Conservation (phyloP, 2,113 vertebrate species). For the Orycteropus afer region DNA sequence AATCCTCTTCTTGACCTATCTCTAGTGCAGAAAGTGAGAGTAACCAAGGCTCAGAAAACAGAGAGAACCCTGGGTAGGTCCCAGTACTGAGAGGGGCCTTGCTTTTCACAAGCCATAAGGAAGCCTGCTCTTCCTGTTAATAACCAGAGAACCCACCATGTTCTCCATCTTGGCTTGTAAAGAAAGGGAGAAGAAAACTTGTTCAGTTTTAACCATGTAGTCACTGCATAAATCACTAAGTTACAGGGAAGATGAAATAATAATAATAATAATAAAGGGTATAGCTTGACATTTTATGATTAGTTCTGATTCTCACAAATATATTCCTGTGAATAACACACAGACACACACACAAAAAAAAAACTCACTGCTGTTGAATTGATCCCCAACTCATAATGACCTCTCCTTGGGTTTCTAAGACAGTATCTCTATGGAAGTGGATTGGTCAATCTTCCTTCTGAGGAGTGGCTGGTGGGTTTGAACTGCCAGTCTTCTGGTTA, state of each 20-base stretch:
- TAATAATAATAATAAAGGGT: not conserved
- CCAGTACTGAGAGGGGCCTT: not conserved
- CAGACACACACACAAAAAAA: no score
- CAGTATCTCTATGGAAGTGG: no score
- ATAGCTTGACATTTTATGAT: not conserved
- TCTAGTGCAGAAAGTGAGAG: not conserved
- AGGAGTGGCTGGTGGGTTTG: no score
- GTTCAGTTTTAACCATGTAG: not conserved
- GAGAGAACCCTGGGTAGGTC: not conserved
- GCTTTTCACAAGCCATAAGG: not conserved
- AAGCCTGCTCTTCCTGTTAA: not conserved
- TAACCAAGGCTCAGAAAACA: not conserved
- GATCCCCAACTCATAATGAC: no score
- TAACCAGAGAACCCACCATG: not conserved
- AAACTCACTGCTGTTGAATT: no score
- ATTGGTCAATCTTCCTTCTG: no score
- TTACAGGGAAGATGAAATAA: not conserved
- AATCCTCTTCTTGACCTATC: not conserved
- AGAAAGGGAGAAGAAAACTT: not conserved
- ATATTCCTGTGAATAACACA: no score
- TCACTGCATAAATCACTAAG: not conserved
- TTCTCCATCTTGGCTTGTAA: not conserved
- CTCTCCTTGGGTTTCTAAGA: no score
- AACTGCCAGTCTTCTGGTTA: no score
- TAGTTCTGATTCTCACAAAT: no score